A percentile compares a stretch with the other conserved stretches of the same genome.
Evolutionary conservation across 2,888 invertebrate species (phyloP).

Genomic region (Podabrus alpinus): DNA sequence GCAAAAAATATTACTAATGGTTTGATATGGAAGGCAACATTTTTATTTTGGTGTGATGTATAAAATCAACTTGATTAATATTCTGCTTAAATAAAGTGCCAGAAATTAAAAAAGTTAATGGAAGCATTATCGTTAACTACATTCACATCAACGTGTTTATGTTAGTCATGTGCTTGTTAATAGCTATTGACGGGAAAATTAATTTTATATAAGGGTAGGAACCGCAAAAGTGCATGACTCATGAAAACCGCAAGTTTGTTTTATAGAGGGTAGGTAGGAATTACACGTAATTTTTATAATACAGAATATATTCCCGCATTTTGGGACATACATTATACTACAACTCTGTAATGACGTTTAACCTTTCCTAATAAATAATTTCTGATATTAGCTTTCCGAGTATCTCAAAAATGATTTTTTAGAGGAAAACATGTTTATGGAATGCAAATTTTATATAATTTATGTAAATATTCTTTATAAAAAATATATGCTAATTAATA

Average conservation of each 20-base stretch:
- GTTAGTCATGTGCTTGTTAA: background rate
- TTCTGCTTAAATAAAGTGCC: background rate
- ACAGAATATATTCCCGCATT: no score
- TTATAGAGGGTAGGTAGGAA: background rate
- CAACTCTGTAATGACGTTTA: no score
- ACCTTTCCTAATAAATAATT: no score
- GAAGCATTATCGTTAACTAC: background rate
- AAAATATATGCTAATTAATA: background rate
- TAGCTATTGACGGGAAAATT: background rate
- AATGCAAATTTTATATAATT: background rate
- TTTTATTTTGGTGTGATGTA: background rate
- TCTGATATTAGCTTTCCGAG: no score
- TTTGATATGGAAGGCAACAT: background rate
- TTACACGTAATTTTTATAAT: background rate
- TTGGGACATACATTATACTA: no score
- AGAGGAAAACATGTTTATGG: background rate
- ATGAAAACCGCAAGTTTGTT: no score
- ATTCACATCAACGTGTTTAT: background rate
- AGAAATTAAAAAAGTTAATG: background rate
- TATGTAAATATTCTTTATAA: background rate
- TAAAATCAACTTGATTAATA: background rate
- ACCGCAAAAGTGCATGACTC: background rate
- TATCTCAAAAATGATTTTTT: background rate
- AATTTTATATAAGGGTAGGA: background rate
- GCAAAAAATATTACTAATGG: background rate